Percentiles rank a stretch among this genome's conserved stretches.
Conservation (phyloP, 2,797 vertebrate species). For the Etheostoma nigrum region DNA sequence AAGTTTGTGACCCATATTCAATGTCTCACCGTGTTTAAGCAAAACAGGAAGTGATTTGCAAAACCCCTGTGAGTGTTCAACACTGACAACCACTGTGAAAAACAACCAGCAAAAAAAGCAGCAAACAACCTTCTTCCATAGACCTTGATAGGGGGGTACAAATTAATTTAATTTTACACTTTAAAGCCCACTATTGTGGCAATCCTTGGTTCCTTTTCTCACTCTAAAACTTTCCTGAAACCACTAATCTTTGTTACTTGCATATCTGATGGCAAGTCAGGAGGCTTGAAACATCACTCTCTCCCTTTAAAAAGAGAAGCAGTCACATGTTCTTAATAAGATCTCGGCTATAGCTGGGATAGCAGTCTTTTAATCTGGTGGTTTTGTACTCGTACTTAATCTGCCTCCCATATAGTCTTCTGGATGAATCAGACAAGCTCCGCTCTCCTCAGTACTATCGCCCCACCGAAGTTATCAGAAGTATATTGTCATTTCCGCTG, state of each 20-base stretch:
- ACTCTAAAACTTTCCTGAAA: constrained; percentile 37
- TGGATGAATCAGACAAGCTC: constrained; percentile 72
- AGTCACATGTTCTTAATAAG: constrained; percentile 64
- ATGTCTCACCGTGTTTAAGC: constrained; percentile 60
- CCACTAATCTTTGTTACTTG: constrained; percentile 49
- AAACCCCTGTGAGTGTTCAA: constrained; percentile 57
- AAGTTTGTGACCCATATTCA: constrained; percentile 55
- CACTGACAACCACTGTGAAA: constrained; percentile 49
- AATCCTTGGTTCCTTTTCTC: constrained; percentile 23
- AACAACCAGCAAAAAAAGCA: neutral
- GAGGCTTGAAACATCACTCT: constrained; percentile 39
- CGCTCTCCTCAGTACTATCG: constrained; percentile 30
- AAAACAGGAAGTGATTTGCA: constrained; percentile 66
- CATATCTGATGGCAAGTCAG: constrained; percentile 51
- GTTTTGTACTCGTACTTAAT: constrained; percentile 72
- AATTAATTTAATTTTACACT: constrained; percentile 57
- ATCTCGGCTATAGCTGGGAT: constrained; percentile 37
- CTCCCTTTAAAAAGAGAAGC: constrained; percentile 54
- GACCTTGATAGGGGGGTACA: constrained; percentile 12
- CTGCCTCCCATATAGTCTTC: constrained; percentile 78
- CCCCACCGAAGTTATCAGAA: constrained; percentile 43
- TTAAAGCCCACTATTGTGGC: constrained; percentile 28
- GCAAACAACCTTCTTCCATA: constrained; percentile 58
- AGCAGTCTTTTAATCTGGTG: constrained; percentile 76
- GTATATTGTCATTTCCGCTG: constrained; percentile 15